Base-by-base conservation (phyloP, 92 coral and sea anemone species). In the Phenganax subtilis region DNA sequence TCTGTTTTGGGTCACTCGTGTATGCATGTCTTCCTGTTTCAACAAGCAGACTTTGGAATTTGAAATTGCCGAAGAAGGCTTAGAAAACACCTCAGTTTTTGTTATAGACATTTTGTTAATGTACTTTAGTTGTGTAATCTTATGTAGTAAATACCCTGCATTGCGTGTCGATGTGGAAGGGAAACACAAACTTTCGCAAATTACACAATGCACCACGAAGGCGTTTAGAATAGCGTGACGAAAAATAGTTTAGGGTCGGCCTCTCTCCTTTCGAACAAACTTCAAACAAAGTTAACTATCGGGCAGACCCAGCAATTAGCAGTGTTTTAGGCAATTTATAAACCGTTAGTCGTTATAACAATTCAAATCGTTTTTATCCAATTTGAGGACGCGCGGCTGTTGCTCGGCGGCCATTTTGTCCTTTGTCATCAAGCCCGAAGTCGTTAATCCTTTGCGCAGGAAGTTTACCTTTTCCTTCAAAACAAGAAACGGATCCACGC, bases 121-220 rank as follows among this genome's bases (percentile, higher is more conserved):
- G 0, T 17, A 10, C 27, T 64, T 64, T 64, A 17, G 70, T 8
- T 5, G 7, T 64, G 17, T 5, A n/a, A 64, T 8, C 20, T 14
- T 37, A 37, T 20, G 47, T 54, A 74, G 61, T 3, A 30, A 7
- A 11, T 27, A 16, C 58, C 44, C 51, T n/a, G 17, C 3, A 30
- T 75, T 25, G 80, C 80, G 67, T 75, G 62, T 75, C 67, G 53
- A 20, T 3, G 17, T 59, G 20, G 29, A 20, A 20, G 25, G 55
- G 6, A 30, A 55, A 55, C 9, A 14, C 12, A 55, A 15, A 54
- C 0, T 16, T 44, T 60, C 53, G 10, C 31, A 76, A 31, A 76
- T 14, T 60, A 76, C 81, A 76, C 81, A 76, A 76, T 58, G 30
- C 51, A 60, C 69, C 55, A 59, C 81, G 67, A 76, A 76, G 51